phyloP scores from a whole-genome alignment of 2,113 vertebrate species.

The Nothoprocta pentlandii region DNA sequence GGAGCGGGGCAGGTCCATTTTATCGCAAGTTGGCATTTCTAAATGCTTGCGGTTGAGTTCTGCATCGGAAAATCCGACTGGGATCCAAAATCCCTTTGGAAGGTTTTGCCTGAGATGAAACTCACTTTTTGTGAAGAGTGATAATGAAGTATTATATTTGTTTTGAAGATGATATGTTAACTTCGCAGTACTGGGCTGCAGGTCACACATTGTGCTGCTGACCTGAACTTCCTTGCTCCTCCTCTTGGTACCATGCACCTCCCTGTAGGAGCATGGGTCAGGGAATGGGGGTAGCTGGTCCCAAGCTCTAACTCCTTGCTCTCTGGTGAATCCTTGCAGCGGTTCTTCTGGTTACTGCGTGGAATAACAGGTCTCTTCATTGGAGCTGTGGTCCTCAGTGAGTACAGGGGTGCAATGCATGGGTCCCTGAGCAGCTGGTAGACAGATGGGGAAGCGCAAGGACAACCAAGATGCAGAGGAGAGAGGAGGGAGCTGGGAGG shows the following conservation, averaged over 20 bases:
- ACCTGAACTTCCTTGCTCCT: neutral
- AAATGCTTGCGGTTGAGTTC: neutral
- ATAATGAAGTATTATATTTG: no score
- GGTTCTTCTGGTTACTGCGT: slow-evolving; percentile 88
- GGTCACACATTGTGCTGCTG: neutral
- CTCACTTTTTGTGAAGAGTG: neutral
- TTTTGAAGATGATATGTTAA: neutral
- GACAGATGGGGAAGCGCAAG: neutral
- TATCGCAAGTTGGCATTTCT: neutral
- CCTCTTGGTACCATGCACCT: neutral
- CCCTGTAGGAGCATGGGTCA: neutral
- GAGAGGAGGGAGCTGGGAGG: neutral
- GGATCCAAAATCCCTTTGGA: neutral
- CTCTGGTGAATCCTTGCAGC: slow-evolving; percentile 70
- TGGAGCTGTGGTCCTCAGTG: slow-evolving; percentile 90
- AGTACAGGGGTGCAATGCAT: neutral
- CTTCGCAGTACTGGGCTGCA: neutral
- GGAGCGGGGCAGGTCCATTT: neutral
- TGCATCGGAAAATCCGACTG: neutral
- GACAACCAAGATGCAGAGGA: neutral
- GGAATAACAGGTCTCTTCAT: slow-evolving; percentile 88
- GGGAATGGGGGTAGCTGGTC: neutral
- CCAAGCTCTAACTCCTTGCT: neutral
- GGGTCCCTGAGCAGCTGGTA: no score
- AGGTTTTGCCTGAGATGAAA: no score